Percentiles rank a stretch among this genome's conserved stretches.
phyloP scores from a whole-genome alignment of 2,797 vertebrate genomes.

The Lycodopsis pacificus region DNA sequence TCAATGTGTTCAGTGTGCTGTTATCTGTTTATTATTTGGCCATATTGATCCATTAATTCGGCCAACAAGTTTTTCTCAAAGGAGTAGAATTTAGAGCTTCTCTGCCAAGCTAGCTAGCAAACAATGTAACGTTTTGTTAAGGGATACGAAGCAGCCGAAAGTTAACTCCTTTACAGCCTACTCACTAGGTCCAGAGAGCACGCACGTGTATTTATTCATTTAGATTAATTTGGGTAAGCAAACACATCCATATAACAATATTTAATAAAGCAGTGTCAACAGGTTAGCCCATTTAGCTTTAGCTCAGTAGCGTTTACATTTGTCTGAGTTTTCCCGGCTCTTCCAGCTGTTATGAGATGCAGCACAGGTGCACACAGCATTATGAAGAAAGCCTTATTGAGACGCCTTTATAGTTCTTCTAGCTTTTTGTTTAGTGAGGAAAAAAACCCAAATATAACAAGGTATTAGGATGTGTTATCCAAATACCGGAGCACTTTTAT shows the following conservation, averaged over 20 bases:
- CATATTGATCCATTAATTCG: neutral
- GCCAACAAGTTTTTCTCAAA: too few relatives aligned
- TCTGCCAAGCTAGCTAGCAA: too few relatives aligned
- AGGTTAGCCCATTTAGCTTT: neutral
- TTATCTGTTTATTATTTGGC: neutral
- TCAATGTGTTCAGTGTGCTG: too few relatives aligned
- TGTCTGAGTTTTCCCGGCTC: neutral
- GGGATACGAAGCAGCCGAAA: too few relatives aligned
- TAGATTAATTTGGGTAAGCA: too few relatives aligned
- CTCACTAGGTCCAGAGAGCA: too few relatives aligned
- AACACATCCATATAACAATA: too few relatives aligned
- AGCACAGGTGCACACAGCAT: neutral
- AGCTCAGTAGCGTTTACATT: neutral
- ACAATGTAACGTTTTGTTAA: too few relatives aligned
- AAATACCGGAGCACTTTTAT: constrained; percentile 46
- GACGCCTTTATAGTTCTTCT: constrained; percentile 2
- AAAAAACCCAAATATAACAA: neutral
- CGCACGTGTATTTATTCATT: too few relatives aligned
- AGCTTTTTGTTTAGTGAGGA: constrained; percentile 18
- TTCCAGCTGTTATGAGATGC: neutral
- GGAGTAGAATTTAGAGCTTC: neutral
- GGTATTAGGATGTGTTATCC: constrained; percentile 38
- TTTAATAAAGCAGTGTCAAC: neutral
- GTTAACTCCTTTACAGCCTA: too few relatives aligned
- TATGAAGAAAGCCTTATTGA: constrained; percentile 4